Evolutionary conservation across 2,888 invertebrate species (phyloP).

Genomic region (Pseudolycoriella hygida): DNA sequence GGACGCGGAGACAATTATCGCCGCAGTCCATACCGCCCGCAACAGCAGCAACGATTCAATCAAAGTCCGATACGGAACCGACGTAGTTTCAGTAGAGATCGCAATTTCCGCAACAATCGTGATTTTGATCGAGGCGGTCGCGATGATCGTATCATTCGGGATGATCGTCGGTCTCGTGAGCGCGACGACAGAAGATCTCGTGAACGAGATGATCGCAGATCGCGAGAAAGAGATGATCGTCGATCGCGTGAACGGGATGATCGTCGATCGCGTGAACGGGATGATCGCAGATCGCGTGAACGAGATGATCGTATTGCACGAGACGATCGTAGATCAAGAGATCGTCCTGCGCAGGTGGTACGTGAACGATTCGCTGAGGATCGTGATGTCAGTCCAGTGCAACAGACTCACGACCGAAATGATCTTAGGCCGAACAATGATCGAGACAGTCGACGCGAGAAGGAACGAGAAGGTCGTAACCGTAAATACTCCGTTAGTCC

Average conservation of each 20-base stretch:
- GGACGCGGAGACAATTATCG: neutral
- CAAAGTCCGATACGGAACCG: slow-evolving; percentile 4
- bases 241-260: slow-evolving; percentile 26
- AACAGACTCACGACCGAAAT: slow-evolving; percentile 20
- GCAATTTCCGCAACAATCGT: slow-evolving; percentile 20
- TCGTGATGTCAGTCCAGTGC: slow-evolving; percentile 23
- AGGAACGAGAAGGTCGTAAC: neutral
- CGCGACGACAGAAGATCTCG: slow-evolving; percentile 27
- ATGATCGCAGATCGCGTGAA: slow-evolving; percentile 9
- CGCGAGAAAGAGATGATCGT: slow-evolving; percentile 7
- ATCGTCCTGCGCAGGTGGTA: slow-evolving; percentile 7
- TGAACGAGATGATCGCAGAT: slow-evolving; percentile 6
- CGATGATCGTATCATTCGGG: slow-evolving; percentile 21
- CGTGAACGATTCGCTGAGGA: slow-evolving; percentile 2
- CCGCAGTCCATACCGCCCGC: slow-evolving; percentile 1
- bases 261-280: slow-evolving; percentile 19
- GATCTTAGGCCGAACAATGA: no score
- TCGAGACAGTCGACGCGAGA: slow-evolving; percentile 30
- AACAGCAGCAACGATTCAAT: neutral
- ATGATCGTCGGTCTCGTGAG: slow-evolving; percentile 25
- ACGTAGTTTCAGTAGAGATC: slow-evolving; percentile 13
- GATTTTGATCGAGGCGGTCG: slow-evolving; percentile 29
- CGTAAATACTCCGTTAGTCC: neutral
- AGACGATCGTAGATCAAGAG: slow-evolving; percentile 27
- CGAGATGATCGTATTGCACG: slow-evolving; percentile 14